Evolutionary conservation across 2,797 vertebrate genomes (phyloP).

Genomic region (Sebastes itinus): DNA sequence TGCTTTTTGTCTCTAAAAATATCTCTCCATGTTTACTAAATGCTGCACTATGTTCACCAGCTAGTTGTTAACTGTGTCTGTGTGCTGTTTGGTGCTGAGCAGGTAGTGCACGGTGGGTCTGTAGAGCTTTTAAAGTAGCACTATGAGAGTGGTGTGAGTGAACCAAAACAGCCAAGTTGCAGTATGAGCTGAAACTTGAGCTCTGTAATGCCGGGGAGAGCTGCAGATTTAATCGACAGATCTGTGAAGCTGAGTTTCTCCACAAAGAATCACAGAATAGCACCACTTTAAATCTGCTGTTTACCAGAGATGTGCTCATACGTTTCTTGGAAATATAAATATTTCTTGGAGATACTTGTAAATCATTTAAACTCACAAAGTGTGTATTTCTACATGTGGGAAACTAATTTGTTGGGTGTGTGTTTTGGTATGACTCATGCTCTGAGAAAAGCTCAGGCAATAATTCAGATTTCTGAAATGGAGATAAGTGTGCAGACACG

Average conservation of each 20-base stretch:
- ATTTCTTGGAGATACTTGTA: too few relatives aligned
- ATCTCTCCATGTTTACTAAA: neutral
- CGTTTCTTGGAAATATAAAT: too few relatives aligned
- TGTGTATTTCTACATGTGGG: neutral
- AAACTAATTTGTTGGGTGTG: neutral
- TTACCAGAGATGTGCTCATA: too few relatives aligned
- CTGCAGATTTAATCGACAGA: neutral
- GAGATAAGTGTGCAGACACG: neutral
- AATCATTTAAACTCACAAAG: neutral
- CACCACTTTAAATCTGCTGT: neutral
- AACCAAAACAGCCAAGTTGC: neutral
- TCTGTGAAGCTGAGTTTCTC: neutral
- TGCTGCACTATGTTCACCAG: neutral
- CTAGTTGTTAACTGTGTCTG: neutral
- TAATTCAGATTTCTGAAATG: neutral
- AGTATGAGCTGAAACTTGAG: neutral
- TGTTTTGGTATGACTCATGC: conserved; percentile 1
- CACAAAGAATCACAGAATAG: neutral
- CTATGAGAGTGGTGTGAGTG: neutral
- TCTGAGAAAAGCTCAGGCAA: neutral
- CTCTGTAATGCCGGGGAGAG: neutral
- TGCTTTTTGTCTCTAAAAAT: neutral
- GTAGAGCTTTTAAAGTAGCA: neutral
- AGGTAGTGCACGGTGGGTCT: neutral
- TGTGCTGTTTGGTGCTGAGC: neutral